These are phyloP conservation scores for Elanus axillaris DNA, from an alignment of 2,113 vertebrate genomes.

Conservation along the genomic window DNA sequence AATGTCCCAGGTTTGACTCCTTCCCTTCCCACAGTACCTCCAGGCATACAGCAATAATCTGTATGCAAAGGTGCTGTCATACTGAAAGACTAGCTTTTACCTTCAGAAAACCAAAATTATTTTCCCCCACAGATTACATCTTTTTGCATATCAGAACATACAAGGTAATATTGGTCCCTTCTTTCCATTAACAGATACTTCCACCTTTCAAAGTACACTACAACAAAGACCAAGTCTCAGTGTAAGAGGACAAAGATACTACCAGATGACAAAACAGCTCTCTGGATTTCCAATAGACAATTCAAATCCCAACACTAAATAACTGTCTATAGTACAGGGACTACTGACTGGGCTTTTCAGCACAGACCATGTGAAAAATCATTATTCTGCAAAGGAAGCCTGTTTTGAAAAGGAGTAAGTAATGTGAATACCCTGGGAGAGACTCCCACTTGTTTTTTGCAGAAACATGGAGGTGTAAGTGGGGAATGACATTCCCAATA, in stretches of 20 bases:
- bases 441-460: background rate
- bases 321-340: background rate
- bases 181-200: background rate
- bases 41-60: background rate
- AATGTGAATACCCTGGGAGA: background rate
- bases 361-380: background rate
- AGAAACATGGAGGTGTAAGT: background rate
- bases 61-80: background rate
- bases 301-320: background rate
- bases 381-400: background rate
- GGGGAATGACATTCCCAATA: background rate
- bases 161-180: background rate
- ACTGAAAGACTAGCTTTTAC: background rate
- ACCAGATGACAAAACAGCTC: background rate
- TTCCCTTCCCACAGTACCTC: background rate
- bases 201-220: background rate
- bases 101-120: background rate
- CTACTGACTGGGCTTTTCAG: background rate
- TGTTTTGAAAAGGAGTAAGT: background rate
- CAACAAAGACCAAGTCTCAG: background rate
- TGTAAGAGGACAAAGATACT: background rate
- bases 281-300: background rate
- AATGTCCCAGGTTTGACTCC: background rate
- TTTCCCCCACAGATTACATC: accelerated
- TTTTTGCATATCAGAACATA: background rate